Conservation (phyloP, 2,888 invertebrate species). For the Eueremaeus valkanovi region DNA sequence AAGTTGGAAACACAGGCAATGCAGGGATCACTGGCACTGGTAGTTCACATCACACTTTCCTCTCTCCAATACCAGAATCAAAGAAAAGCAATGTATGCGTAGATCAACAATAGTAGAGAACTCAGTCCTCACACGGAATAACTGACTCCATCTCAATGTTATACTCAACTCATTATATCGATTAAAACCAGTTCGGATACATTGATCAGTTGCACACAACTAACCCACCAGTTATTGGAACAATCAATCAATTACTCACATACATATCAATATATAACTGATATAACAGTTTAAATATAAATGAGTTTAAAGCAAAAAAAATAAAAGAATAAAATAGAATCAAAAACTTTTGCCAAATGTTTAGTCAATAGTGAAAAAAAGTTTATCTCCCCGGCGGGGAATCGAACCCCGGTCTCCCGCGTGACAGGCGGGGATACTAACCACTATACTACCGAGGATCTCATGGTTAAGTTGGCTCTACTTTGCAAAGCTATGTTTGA, state of each 20-base stretch:
- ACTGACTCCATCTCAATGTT: neutral
- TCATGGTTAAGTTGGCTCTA: no score
- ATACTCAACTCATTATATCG: neutral
- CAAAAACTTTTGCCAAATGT: no score
- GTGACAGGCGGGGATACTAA: constrained; percentile 55
- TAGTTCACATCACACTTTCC: neutral
- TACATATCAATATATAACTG: no score
- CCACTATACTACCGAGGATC: constrained; percentile 57
- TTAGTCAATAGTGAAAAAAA: no score
- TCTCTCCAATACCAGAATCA: neutral
- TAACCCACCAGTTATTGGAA: no score
- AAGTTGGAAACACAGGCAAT: neutral
- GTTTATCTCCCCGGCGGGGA: constrained; percentile 57
- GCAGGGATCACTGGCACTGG: neutral
- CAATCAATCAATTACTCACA: neutral
- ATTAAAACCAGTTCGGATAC: no score
- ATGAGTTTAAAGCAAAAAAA: no score
- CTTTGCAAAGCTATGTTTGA: no score
- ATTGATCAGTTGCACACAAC: no score
- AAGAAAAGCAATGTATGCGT: constrained; percentile 13
- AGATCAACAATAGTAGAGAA: neutral
- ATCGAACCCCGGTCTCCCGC: constrained; percentile 54
- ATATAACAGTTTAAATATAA: no score
- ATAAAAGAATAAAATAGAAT: no score
- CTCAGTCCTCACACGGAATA: neutral